phyloP scores from a whole-genome alignment of 2,797 vertebrate genomes.

The Macropus fuliginosus region DNA sequence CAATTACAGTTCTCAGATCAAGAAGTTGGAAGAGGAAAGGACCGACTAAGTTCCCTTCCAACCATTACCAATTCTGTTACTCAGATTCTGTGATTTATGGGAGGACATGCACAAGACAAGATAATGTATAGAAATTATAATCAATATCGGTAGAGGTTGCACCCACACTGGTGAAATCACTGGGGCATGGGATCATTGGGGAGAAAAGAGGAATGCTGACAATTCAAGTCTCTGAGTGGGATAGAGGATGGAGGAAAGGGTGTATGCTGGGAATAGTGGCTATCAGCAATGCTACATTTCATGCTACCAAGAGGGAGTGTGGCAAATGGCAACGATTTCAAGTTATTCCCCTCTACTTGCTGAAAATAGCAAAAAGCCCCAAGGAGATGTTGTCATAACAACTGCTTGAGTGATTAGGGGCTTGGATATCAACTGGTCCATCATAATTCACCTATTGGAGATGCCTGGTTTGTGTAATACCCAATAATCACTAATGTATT shows the following conservation, averaged over 20 bases:
- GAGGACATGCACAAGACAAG: neutral
- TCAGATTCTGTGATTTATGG: neutral
- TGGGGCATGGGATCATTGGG: neutral
- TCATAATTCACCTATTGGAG: neutral
- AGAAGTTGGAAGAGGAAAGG: neutral
- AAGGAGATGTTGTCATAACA: neutral
- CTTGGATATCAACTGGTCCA: neutral
- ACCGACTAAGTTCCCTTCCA: neutral
- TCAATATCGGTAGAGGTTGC: neutral
- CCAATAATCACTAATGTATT: neutral
- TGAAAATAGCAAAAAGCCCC: neutral
- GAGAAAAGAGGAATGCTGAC: neutral
- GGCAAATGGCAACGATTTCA: neutral
- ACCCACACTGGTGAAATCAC: neutral
- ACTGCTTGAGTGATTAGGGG: neutral
- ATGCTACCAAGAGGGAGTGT: neutral
- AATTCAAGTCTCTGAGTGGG: neutral
- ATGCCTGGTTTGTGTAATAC: neutral
- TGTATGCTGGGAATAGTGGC: neutral
- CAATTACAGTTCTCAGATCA: neutral
- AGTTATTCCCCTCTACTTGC: neutral
- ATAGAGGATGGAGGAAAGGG: neutral
- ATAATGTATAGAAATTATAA: neutral
- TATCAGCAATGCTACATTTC: neutral
- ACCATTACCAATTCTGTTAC: neutral